Base-by-base conservation (phyloP, 2,113 vertebrate species). In the Myrmecobius fasciatus region DNA sequence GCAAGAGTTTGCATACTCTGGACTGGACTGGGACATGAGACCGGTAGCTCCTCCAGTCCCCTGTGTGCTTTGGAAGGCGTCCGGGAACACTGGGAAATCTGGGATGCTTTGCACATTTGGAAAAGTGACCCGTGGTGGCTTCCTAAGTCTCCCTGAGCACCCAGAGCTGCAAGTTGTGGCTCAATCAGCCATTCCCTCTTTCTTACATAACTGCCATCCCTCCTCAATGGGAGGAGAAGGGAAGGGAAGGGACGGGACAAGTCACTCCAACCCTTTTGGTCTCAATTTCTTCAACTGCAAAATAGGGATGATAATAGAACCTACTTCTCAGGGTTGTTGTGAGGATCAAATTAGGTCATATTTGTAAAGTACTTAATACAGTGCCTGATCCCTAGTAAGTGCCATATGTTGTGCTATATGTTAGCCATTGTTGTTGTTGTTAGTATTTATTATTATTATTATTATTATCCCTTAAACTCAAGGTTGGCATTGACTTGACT, bases 31-130 rank as follows among this genome's bases (percentile, higher is more conserved):
- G 56, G 31, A 31, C 28, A 67, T 12, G 12, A 36, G 89, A 48
- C 90, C 0, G 0, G 91, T 96, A 0, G 0, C n/a, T 96, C 92
- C 53, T 0, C 12, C 11, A 0, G 31, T 36, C 56, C 53, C 92
- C n/a, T 92, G 83, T 88, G 90, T 95, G 46, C 67, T 25, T 9
- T 93, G 91, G 56, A 51, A 91, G 91, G 90, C 54, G 92, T 96
- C 90, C 95, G 94, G 52, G 60, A 92, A 89, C 47, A 0, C 91
- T 94, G 92, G n/a, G 89, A 96, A 94, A 95, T 91, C 75, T 94
- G 94, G 94, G 91, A 90, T 83, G 91, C 92, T 96, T 96, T 94
- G 46, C 75, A 96, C 89, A 8, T 53, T 96, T 90, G 52, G 52
- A 91, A 96, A 93, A 91, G 48, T 92, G 53, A 90, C 54, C 94